A percentile compares a stretch with the other conserved stretches of the same genome.
Evolutionary conservation across 2,797 vertebrate species (phyloP).

Genomic region (Gastrophryne carolinensis): DNA sequence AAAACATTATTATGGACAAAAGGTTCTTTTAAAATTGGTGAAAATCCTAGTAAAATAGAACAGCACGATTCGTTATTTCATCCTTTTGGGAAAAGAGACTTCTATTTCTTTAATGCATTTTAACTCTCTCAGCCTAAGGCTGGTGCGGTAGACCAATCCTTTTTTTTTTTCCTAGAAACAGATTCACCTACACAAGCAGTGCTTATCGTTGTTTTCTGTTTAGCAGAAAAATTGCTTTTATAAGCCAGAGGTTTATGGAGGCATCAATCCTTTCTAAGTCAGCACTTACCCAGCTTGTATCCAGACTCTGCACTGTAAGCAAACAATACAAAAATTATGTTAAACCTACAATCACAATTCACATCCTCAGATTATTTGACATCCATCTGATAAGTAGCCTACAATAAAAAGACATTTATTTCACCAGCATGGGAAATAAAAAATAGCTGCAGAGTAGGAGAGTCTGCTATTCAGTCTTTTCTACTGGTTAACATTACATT

Average conservation of each 20-base stretch:
- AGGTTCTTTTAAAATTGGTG: slow-evolving; percentile 55
- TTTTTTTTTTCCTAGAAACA: slow-evolving; percentile 57
- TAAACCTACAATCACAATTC: slow-evolving; percentile 45
- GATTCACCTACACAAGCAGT: slow-evolving; percentile 56
- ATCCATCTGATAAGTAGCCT: slow-evolving; percentile 30
- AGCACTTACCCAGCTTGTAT: slow-evolving; percentile 32
- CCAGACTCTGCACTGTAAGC: slow-evolving; percentile 39
- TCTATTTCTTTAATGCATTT: slow-evolving; percentile 59
- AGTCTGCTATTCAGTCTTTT: not conserved
- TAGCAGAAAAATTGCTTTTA: slow-evolving; percentile 53
- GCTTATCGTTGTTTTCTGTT: slow-evolving; percentile 60
- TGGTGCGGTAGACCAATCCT: slow-evolving; percentile 48
- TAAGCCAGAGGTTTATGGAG: slow-evolving; percentile 51
- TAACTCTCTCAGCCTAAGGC: slow-evolving; percentile 52
- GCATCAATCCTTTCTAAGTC: slow-evolving; percentile 50
- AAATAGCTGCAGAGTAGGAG: not conserved
- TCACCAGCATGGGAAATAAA: not conserved
- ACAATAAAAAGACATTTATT: slow-evolving; percentile 5
- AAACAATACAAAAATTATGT: slow-evolving; percentile 49
- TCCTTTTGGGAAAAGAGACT: slow-evolving; percentile 46
- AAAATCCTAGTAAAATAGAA: slow-evolving; percentile 53
- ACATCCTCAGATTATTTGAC: slow-evolving; percentile 20
- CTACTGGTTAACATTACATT: not conserved
- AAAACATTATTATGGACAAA: slow-evolving; percentile 50
- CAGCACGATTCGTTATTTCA: slow-evolving; percentile 47